Conservation (phyloP, 1,140 invertebrate species). For the Drosophila santomea region DNA sequence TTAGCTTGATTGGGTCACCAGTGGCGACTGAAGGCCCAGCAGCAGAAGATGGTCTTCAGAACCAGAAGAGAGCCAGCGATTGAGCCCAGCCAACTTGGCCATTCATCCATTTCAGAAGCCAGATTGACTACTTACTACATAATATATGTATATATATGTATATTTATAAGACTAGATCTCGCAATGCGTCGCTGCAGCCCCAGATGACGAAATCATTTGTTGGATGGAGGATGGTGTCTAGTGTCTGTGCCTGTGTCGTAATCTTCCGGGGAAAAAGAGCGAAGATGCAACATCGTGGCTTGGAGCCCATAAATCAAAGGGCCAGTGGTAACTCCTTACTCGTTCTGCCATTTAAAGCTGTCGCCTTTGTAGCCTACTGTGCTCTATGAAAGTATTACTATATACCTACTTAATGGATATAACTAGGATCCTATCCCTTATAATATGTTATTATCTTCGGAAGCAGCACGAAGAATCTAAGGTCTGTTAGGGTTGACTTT, state of each 20-base stretch:
- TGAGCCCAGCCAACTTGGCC: neutral
- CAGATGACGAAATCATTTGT: conserved; percentile 47
- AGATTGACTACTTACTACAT: too few species aligned
- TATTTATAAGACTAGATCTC: conserved; percentile 11
- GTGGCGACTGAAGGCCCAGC: neutral
- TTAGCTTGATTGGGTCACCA: conserved; percentile 31
- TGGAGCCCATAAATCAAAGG: conserved; percentile 39
- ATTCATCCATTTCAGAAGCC: conserved; percentile 20
- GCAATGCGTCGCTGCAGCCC: conserved; percentile 17
- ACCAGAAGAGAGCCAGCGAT: conserved; percentile 3
- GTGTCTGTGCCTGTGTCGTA: conserved; percentile 38
- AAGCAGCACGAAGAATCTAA: too few species aligned
- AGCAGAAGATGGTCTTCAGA: conserved; percentile 17
- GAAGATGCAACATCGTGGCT: conserved; percentile 28
- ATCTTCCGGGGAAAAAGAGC: conserved; percentile 22
- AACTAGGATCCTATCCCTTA: too few species aligned
- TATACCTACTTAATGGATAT: too few species aligned
- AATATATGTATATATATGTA: too few species aligned
- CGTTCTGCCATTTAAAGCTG: conserved; percentile 38
- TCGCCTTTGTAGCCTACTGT: conserved; percentile 24
- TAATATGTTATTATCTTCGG: neutral
- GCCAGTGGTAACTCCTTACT: conserved; percentile 41
- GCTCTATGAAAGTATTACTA: neutral
- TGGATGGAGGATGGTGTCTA: conserved; percentile 3
- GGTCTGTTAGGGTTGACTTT: neutral